Conservation (phyloP, 2,888 invertebrate genomes). For the Monoplex corrugatus region DNA sequence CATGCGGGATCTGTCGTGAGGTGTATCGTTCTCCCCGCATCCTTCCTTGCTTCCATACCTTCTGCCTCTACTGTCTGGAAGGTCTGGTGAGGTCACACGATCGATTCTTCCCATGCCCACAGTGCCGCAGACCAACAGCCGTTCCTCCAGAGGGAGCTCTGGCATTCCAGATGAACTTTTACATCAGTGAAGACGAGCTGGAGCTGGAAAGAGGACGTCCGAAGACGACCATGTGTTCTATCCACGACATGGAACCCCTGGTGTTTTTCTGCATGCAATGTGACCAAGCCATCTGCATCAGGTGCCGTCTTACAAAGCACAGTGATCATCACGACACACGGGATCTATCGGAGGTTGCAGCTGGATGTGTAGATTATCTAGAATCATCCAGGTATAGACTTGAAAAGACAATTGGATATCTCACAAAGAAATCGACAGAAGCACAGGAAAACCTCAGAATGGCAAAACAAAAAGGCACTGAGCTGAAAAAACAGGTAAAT, state of each 20-base stretch:
- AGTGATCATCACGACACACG: neutral
- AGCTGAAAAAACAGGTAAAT: neutral
- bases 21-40: constrained; percentile 27
- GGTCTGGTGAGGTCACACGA: neutral
- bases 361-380: neutral
- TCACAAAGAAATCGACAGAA: neutral
- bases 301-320: constrained; percentile 20
- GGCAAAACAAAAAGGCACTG: neutral
- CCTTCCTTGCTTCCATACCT: constrained; percentile 14
- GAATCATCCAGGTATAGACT: neutral
- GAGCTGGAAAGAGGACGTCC: neutral
- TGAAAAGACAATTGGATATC: neutral
- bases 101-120: constrained; percentile 15
- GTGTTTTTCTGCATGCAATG: neutral
- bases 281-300: constrained; percentile 7
- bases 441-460: neutral
- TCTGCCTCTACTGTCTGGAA: constrained; percentile 25
- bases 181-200: constrained; percentile 32
- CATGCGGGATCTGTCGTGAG: neutral
- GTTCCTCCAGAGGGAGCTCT: neutral
- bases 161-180: constrained; percentile 14
- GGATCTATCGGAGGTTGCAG: neutral
- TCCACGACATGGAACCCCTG: neutral
- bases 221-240: neutral
- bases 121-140: neutral